Base-by-base conservation (phyloP, 2,888 invertebrate species). In the Anorthoa munda region DNA sequence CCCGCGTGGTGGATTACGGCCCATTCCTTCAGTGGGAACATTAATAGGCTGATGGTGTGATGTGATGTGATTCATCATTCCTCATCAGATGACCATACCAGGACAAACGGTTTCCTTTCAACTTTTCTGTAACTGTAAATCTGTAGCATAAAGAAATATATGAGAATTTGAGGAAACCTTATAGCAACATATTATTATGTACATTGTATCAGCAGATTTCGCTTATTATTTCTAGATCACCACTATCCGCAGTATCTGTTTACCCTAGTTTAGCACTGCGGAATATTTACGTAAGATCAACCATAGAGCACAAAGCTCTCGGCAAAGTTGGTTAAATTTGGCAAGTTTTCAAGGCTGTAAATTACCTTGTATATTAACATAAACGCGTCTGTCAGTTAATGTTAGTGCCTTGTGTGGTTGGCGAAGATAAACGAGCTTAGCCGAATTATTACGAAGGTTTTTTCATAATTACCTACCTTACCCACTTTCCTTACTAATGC, bases 341-440 rank as follows among this genome's bases (percentile, higher is more conserved):
- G 81, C 81, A 81, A 74, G 74, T 71, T 74, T 82, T 81, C 82
- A 82, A 82, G 46, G 50, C 51, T 64, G n/a, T 12, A 66, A 53
- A 70, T 71, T 59, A 66, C 60, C 50, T 51, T 56, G 45, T 50
- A 55, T 56, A 69, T 46, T 55, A 56, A 55, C 13, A 50, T 15
- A 39, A 17, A 45, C n/a, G 15, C 18, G 39, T 15, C 2, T 15
- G 64, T 48, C 17, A 56, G n/a, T 63, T 50, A 46, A 17, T 17
- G 13, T 63, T 46, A 68, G 46, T 66, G 56, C 23, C 4, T 66
- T 26, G 23, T 77, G 46, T 55, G 23, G 21, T 53, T 65, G n/a
- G 64, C 50, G 51, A 59, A 66, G 51, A 64, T 55, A 31, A 63
- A 66, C 39, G 75, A 64, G 50, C 13, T 50, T 50, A 23, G n/a